Evolutionary conservation across 2,113 vertebrate species (phyloP).

Genomic region (Hirundichthys speculiger): DNA sequence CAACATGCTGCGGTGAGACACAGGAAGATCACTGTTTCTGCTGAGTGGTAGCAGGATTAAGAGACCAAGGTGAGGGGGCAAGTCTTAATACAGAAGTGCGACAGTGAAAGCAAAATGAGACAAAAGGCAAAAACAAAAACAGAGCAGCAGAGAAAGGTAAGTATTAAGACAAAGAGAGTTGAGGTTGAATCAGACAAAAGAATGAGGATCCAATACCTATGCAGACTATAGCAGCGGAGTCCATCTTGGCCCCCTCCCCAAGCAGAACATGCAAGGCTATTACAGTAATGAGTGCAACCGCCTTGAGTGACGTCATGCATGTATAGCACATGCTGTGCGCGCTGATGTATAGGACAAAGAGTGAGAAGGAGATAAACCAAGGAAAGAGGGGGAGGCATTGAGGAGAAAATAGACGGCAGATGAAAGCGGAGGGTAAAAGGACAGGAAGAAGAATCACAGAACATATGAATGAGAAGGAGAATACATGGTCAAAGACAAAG

Average conservation of each 20-base stretch:
- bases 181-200: conserved; percentile 9
- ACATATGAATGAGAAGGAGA: conserved; percentile 25
- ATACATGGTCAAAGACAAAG: conserved; percentile 57
- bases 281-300: conserved; percentile 70
- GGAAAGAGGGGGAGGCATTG: neutral
- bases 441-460: neutral
- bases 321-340: conserved; percentile 65
- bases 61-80: conserved; percentile 11
- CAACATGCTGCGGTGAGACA: conserved; percentile 35
- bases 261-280: conserved; percentile 41
- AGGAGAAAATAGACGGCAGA: conserved; percentile 2
- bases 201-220: conserved; percentile 59
- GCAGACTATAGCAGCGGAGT: conserved; percentile 55
- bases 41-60: conserved; percentile 27
- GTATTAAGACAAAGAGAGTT: conserved; percentile 31
- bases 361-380: conserved; percentile 10
- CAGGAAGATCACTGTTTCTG: conserved; percentile 26
- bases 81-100: neutral
- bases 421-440: neutral
- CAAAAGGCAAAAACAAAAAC: conserved; percentile 35
- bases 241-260: conserved; percentile 51
- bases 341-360: conserved; percentile 73
- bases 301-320: conserved; percentile 66
- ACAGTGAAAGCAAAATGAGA: conserved; percentile 32
- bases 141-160: conserved; percentile 45